Evolutionary conservation across 2,888 invertebrate genomes (phyloP).

Genomic region (Dicycla oo): DNA sequence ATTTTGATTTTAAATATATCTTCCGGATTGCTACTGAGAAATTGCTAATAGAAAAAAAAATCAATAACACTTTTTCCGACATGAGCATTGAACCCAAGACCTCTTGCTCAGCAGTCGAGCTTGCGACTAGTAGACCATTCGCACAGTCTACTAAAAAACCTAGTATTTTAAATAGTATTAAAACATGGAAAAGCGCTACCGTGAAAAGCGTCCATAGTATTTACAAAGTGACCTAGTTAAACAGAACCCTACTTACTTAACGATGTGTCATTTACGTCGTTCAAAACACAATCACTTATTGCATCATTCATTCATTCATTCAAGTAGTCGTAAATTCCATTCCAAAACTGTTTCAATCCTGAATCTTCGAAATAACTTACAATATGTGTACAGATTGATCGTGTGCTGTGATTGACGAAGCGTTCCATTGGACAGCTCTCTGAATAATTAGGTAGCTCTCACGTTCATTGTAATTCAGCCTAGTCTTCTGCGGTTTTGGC

Average conservation of each 20-base stretch:
- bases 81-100: background rate
- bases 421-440: background rate
- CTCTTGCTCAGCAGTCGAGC: background rate
- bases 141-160: background rate
- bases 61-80: background rate
- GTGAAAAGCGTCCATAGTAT: background rate
- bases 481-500: background rate
- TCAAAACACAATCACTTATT: conserved; percentile 21
- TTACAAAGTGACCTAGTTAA: background rate
- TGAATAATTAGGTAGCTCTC: conserved; percentile 27
- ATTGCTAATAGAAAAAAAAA: background rate
- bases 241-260: too few species aligned
- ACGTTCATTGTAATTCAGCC: conserved; percentile 4
- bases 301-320: background rate
- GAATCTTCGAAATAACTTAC: conserved; percentile 3
- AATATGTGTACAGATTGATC: conserved; percentile 36
- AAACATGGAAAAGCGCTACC: too few species aligned
- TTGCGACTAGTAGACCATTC: background rate
- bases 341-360: background rate
- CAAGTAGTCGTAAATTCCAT: background rate
- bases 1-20: too few species aligned
- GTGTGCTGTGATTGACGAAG: conserved; percentile 42
- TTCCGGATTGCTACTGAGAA: too few species aligned
- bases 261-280: background rate
- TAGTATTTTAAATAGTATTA: too few species aligned